Evolutionary conservation across 1,140 invertebrate species (phyloP), one percentile per base, ranked within the genome.

Genomic region (Kradibia gibbosae): DNA sequence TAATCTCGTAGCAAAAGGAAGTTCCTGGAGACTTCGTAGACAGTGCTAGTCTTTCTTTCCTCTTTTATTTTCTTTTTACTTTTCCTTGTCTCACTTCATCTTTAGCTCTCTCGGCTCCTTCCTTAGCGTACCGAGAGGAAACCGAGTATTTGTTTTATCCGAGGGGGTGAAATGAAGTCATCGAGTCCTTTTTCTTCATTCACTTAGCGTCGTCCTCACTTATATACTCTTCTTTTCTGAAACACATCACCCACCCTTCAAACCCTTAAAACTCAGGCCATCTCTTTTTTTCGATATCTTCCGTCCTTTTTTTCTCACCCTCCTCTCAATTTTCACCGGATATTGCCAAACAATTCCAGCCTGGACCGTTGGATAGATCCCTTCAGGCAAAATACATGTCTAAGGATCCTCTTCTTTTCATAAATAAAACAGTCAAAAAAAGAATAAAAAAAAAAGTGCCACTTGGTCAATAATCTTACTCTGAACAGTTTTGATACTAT

Each of bases 311-410:
- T 60, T 53, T 75, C 79, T 73, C 28, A 42, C 28, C 70, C 13
- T 82, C 70, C 45, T 80, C 83, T 84, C 72, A 78, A 82, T 82
- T 76, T 81, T 76, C 75, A 62, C 75, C 78, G 17, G 81, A 82
- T 82, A 82, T 78, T 82, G 81, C 55, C 81, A 82, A 82, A 82
- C 81, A 78, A 78, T 82, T 81, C 50, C 31, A 50, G 20, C 53
- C 53, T 39, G 3, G 65, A 20, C 8, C 42, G 13, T 17, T 34
- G 62, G 62, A 80, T 80, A 31, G 67, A 80, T 62, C 60, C 36
- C 70, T 62, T 45, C 48, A 17, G 50, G 53, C 22, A 3, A 53
- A 53, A 48, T 36, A 50, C 70, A 50, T 70, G 45, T 70, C 48
- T 67, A 60, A 57, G 22, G 11, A 28, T 11, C 53, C 10, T 73